Conservation (phyloP, 1,140 invertebrate genomes). For the Megathymus violae region DNA sequence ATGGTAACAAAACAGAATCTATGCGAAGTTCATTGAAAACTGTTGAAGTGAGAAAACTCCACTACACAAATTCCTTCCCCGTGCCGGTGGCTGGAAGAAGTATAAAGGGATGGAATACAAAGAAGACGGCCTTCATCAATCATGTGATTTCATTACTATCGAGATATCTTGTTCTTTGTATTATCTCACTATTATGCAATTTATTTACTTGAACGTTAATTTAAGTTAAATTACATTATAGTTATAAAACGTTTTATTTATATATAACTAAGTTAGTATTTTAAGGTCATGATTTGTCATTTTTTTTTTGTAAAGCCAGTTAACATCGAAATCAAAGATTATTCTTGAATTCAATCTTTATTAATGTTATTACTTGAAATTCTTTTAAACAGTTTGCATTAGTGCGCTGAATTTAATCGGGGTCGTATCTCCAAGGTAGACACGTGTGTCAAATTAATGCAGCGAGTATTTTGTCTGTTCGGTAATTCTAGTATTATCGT, state of each 20-base stretch:
- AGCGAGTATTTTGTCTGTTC: too few relatives aligned
- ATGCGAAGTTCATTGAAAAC: constrained; percentile 37
- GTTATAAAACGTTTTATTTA: too few relatives aligned
- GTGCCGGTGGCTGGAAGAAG: constrained; percentile 30
- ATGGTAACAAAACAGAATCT: neutral
- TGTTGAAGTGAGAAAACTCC: constrained; percentile 43
- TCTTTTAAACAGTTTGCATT: too few relatives aligned
- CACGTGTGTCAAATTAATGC: neutral
- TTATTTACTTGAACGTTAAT: too few relatives aligned
- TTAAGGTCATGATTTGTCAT: too few relatives aligned
- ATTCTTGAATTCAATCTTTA: too few relatives aligned
- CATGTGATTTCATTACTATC: constrained; percentile 46
- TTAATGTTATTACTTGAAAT: too few relatives aligned
- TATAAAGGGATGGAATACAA: constrained; percentile 42
- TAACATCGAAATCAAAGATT: too few relatives aligned
- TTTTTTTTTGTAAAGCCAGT: too few relatives aligned
- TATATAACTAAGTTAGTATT: too few relatives aligned
- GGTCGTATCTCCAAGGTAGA: neutral
- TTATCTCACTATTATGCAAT: neutral
- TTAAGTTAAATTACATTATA: too few relatives aligned
- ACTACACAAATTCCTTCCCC: constrained; percentile 41
- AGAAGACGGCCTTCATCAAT: constrained; percentile 40
- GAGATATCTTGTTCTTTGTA: constrained; percentile 9
- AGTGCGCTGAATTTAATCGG: neutral
- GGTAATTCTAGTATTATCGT: too few relatives aligned